Conservation (phyloP, 2,797 vertebrate species). For the Pangasius macronema region DNA sequence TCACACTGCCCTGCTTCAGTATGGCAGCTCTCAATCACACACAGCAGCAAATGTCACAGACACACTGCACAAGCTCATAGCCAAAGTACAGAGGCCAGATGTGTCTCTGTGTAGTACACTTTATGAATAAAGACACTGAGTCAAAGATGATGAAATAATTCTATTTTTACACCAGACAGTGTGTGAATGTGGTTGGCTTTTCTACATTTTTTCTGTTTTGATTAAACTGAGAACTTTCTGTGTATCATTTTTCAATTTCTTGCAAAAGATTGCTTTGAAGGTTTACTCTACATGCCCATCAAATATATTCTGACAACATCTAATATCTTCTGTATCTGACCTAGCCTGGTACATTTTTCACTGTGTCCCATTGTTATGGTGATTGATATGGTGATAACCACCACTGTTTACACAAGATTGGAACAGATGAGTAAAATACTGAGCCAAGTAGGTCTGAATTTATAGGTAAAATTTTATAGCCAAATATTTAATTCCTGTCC, state of each 20-base stretch:
- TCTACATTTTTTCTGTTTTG: not conserved
- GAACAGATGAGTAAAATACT: not conserved
- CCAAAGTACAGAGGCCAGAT: constrained; percentile 12
- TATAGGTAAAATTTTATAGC: not conserved
- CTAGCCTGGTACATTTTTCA: constrained; percentile 50
- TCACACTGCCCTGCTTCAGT: constrained; percentile 7
- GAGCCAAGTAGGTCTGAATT: not conserved
- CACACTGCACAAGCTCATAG: not conserved
- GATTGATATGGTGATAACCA: constrained; percentile 19
- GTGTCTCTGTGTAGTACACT: not conserved
- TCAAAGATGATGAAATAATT: not conserved
- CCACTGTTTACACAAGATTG: not conserved
- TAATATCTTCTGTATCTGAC: constrained; percentile 2
- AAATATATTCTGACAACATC: not conserved
- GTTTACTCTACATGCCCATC: not conserved
- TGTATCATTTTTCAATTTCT: not conserved
- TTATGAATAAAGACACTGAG: constrained; percentile 2
- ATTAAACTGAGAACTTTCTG: not conserved
- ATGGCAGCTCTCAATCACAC: constrained; percentile 29
- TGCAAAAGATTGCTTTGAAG: not conserved
- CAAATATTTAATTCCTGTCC: not conserved
- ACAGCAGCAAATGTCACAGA: constrained; percentile 8
- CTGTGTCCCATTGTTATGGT: constrained; percentile 55
- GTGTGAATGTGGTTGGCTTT: not conserved
- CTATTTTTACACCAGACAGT: constrained; percentile 16